Base-by-base conservation (phyloP, 1,140 invertebrate species). In the Drosophila ercepeae region DNA sequence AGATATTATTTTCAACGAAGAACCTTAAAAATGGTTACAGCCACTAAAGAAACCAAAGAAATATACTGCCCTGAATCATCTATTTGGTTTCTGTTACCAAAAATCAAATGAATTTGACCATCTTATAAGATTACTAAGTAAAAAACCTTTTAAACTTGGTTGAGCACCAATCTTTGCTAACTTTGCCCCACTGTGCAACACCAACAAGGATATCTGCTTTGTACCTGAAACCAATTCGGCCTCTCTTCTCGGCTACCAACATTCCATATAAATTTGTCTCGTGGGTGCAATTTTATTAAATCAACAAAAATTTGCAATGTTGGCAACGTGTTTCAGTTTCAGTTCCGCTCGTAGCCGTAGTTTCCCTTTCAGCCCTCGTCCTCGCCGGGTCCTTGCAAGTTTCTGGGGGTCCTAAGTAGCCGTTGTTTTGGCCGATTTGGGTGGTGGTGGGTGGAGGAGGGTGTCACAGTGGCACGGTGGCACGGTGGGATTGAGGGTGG, bases 271-370 rank as follows among this genome's bases (percentile, higher is more conserved):
- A 90, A 81, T 90, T 89, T 76, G 72, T 89, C 90, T 75, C 88
- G 65, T 84, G 90, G 86, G 83, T 88, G 90, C 72, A 74, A 90
- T 90, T 89, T 89, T 83, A 90, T 90, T 90, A 90, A 90, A 90
- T 90, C 84, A 90, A 88, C 83, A 89, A 75, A 89, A 89, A 89
- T 83, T 89, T 84, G 84, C 84, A 89, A 79, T 79, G 78, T 79
- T 75, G 64, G 78, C 75, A 71, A 77, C 78, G 60, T 73, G 58
- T 73, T 81, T 58, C 64, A 14, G 45, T 27, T 27, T 46, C 27
- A 25, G 52, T 44, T 34, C 41, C 44, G 45, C 60, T 67, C 29
- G 41, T 34, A 51, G 36, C 57, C 36, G 52, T 70, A 52, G 65
- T 59, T 63, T 45, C 23, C 18, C 58, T 42, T 42, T 21, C 55